These are phyloP conservation scores for Seriola dumerili DNA, from an alignment of 2,113 vertebrate species.

Conservation along the genomic window DNA sequence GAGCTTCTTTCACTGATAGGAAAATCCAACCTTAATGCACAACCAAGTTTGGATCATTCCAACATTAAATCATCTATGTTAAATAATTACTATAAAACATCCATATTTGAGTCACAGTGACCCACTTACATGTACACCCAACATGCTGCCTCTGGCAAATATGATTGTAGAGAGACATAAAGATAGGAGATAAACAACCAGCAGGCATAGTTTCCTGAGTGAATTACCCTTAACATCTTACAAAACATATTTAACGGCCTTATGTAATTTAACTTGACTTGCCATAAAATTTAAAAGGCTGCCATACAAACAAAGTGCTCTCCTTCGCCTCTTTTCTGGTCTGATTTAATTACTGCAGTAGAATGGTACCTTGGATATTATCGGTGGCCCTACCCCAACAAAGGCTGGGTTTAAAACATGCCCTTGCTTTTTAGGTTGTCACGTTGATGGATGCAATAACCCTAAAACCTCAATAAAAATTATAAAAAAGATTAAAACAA, in stretches of 20 bases:
- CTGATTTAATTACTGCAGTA: slow-evolving; percentile 38
- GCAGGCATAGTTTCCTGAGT: neutral
- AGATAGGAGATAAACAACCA: neutral
- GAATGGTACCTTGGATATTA: slow-evolving; percentile 31
- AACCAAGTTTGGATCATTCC: neutral
- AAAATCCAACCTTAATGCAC: neutral
- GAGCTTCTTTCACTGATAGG: neutral
- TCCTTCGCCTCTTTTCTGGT: slow-evolving; percentile 7
- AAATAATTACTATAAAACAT: neutral
- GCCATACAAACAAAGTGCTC: slow-evolving; percentile 35
- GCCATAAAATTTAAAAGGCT: slow-evolving; percentile 36
- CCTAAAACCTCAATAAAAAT: neutral
- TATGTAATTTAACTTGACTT: slow-evolving; percentile 3
- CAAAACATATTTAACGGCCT: slow-evolving; percentile 25
- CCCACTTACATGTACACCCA: no score
- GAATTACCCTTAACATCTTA: slow-evolving; percentile 5
- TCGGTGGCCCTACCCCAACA: slow-evolving; percentile 34
- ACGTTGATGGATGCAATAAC: slow-evolving; percentile 31
- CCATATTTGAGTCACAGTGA: neutral
- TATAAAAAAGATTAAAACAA: neutral
- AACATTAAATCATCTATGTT: neutral
- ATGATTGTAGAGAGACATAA: no score
- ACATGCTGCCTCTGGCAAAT: no score
- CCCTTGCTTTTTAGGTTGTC: slow-evolving; percentile 46
- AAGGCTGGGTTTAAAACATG: slow-evolving; percentile 32